Conservation (phyloP, 2,888 invertebrate genomes). For the Stenodera caucasica region DNA sequence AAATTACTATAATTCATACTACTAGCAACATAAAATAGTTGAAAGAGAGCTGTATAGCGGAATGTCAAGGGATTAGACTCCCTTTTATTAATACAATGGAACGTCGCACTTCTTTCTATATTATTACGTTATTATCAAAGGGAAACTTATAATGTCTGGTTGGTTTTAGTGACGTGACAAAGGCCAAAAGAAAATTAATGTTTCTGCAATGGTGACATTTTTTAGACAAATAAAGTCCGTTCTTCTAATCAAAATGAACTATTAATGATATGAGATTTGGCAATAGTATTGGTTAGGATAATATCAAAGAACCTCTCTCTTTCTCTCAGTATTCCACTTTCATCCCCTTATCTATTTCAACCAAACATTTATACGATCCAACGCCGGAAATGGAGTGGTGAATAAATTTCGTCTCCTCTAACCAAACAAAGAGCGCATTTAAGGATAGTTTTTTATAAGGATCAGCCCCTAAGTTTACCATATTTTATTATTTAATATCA, state of each 20-base stretch:
- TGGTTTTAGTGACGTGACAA: neutral
- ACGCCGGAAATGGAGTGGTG: conserved; percentile 1
- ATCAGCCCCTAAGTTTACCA: neutral
- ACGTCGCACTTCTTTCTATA: neutral
- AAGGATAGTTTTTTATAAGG: neutral
- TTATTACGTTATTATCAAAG: conserved; percentile 1
- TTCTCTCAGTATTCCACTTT: too few relatives aligned
- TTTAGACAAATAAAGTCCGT: conserved; percentile 3
- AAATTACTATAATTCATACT: neutral
- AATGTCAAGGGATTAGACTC: conserved; percentile 6
- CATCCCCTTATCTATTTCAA: neutral
- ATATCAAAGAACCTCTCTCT: neutral
- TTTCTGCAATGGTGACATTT: conserved; percentile 1
- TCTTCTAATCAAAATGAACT: neutral
- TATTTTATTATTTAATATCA: neutral
- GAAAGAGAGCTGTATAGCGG: neutral
- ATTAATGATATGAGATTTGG: neutral
- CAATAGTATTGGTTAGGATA: conserved; percentile 1
- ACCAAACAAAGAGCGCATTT: neutral
- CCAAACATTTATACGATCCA: conserved; percentile 1
- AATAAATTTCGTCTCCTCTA: neutral
- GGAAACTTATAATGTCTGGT: neutral
- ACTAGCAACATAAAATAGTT: neutral
- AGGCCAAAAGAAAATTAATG: conserved; percentile 8
- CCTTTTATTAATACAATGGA: conserved; percentile 1